phyloP scores from a whole-genome alignment of 1,140 invertebrate species.

The Drosophila yakuba region DNA sequence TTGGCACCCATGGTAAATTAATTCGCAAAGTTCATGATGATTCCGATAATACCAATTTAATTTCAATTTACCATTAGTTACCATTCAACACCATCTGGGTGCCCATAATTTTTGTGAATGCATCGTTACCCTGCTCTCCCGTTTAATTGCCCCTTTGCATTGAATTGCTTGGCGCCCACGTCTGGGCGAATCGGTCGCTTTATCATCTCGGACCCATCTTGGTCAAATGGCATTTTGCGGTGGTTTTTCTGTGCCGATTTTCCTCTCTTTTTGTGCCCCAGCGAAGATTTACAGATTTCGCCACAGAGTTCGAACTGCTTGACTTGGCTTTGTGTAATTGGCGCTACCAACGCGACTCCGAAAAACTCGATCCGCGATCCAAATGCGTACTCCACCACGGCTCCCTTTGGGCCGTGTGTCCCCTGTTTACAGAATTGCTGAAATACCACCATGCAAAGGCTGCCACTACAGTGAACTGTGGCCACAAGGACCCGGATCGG shows the following conservation, averaged over 20 bases:
- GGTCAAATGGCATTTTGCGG: conserved; percentile 65
- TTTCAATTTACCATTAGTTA: background rate
- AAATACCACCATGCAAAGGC: conserved; percentile 69
- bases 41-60: background rate
- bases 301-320: conserved; percentile 30
- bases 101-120: background rate
- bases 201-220: conserved; percentile 61
- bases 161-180: conserved; percentile 69
- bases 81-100: background rate
- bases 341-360: conserved; percentile 54
- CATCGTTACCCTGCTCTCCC: conserved; percentile 7
- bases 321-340: conserved; percentile 66
- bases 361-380: conserved; percentile 26
- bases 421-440: conserved; percentile 50
- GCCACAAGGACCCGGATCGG: conserved; percentile 23
- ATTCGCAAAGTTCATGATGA: too few relatives aligned
- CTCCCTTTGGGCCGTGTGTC: conserved; percentile 1
- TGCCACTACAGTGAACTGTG: conserved; percentile 41
- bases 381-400: conserved; percentile 51
- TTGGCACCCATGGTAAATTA: too few relatives aligned
- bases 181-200: conserved; percentile 46
- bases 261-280: conserved; percentile 12
- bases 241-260: conserved; percentile 34
- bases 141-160: conserved; percentile 67
- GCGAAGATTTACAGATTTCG: conserved; percentile 70